Evolutionary conservation across 64 coral and sea anemone species (phyloP).

Genomic region (Orbicella faveolata): DNA sequence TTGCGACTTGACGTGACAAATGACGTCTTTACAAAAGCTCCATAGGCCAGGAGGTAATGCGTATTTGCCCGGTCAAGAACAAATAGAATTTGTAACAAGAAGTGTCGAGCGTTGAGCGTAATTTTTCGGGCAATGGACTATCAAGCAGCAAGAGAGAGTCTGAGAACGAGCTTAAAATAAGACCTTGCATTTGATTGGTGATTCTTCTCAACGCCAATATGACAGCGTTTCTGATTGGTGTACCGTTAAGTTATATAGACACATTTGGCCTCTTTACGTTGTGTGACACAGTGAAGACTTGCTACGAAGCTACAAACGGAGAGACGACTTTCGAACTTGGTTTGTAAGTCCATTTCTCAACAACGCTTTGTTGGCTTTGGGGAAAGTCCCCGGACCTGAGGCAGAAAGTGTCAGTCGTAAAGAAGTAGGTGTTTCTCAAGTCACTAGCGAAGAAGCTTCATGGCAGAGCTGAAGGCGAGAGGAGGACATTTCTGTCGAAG

Average conservation of each 20-base stretch:
- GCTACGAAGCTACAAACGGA: slow-evolving; percentile 86
- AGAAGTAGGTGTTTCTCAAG: slow-evolving; percentile 68
- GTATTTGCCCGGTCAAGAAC: too few species aligned
- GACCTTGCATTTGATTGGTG: not conserved
- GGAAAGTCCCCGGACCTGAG: slow-evolving; percentile 95
- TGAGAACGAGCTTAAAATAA: not conserved
- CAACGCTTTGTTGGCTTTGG: slow-evolving; percentile 94
- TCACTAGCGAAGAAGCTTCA: slow-evolving; percentile 70
- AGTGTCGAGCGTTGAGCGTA: too few species aligned
- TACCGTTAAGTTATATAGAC: not conserved
- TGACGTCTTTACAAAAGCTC: too few species aligned
- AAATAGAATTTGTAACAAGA: too few species aligned
- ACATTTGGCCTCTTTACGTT: not conserved
- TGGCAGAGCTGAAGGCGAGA: slow-evolving; percentile 60
- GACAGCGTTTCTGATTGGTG: not conserved
- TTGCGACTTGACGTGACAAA: too few species aligned
- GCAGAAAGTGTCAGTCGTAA: slow-evolving; percentile 86
- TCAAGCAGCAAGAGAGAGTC: too few species aligned
- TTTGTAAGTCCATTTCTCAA: slow-evolving; percentile 70
- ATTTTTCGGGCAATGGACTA: too few species aligned
- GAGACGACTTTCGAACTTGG: slow-evolving; percentile 8
- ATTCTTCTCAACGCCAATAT: not conserved
- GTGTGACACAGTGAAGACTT: slow-evolving; percentile 92
- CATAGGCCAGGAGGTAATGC: too few species aligned
- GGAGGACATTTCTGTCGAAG: slow-evolving; percentile 82